Evolutionary conservation across 1,140 invertebrate genomes (phyloP), one percentile per base, ranked within the genome.

Genomic region (Listronotus oregonensis): DNA sequence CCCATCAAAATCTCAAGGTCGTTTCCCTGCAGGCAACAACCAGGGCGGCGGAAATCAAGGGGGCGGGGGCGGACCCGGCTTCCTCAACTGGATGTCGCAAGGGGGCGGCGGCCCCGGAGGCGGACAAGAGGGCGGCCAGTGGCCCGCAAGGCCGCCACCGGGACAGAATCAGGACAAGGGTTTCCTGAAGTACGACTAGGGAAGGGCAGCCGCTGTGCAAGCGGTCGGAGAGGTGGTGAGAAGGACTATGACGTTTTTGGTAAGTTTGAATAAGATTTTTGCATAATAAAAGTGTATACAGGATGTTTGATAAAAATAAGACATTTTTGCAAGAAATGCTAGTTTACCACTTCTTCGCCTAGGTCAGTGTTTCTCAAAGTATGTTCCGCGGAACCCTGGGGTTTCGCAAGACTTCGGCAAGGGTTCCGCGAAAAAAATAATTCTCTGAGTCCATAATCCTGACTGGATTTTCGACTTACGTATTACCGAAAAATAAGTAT

Each of bases 171-270:
- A 78, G 64, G 77, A 78, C 56, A 79, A 79, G 50, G 73, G 73
- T 55, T 78, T 79, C 61, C 68, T 79, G 51, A 78, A 79, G 72
- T 79, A 79, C 65, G 78, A 78, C 34, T 78, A 76, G 69, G 42
- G 59, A 62, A 62, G 50, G 59, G 59, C 47, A 14, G 39, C 49
- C 59, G 59, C 43, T 44, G n/a, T 44, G 21, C 59, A 43, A 34
- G 40, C 59, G 37, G 47, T 52, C 11, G 49, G 59, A 14, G 59
- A 62, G 37, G 50, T 62, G 11, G 34, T 60, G 10, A 51, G 49
- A 21, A 62, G 47, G 49, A 37, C 59, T 32, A 31, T 62, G 49
- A 50, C 37, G 3, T 52, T 21, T 42, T 52, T 62, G 44, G 44
- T 49, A 31, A 50, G 44, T 60, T 31, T 47, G 5, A 12, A n/a